Evolutionary conservation across 2,888 invertebrate genomes (phyloP), one percentile per base, ranked within the genome.

Genomic region (Tetanocera ferruginea): DNA sequence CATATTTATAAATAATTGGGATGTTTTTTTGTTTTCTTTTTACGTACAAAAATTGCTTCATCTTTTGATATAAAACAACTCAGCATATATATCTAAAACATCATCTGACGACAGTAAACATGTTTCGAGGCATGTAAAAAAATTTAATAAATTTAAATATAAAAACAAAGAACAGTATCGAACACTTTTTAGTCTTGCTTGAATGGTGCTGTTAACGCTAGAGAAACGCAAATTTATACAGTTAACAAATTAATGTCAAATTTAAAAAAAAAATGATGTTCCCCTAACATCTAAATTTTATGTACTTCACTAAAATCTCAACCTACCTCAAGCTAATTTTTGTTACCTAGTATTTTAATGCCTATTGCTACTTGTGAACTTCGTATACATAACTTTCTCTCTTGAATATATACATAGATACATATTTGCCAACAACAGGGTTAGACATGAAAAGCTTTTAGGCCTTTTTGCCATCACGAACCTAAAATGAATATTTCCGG

Each of bases 321-420:
- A 87, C 87, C 87, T 87, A 87, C 87, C 87, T 87, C 87, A 87
- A 87, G 84, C 83, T 81, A 84, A 28, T 86, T 87, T 87, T 31
- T 66, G 74, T 75, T 75, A 75, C 52, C 74, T 66, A 75, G 64
- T 66, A 67, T 75, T 73, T 66, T 64, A 51, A 51, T 75, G 66
- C 74, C 66, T 31, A 64, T 60, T 37, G 69, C 43, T 37, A 49
- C 43, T 28, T 37, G 8, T 31, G 31, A 31, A 62, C 31, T 31
- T n/a, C 17, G 31, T 37, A 11, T 5, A 64, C 64, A 64, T 64
- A 64, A 64, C 64, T 64, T 64, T 64, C 64, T 64, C 64, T 64
- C 64, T 64, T 34, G 62, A 1, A 28, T 34, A 34, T 64, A 64
- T 34, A 34, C 28, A 19, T 34, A 34, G 17, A 19, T 34, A 60